phyloP scores from a whole-genome alignment of 2,888 invertebrate genomes.

The Anorthoa munda region DNA sequence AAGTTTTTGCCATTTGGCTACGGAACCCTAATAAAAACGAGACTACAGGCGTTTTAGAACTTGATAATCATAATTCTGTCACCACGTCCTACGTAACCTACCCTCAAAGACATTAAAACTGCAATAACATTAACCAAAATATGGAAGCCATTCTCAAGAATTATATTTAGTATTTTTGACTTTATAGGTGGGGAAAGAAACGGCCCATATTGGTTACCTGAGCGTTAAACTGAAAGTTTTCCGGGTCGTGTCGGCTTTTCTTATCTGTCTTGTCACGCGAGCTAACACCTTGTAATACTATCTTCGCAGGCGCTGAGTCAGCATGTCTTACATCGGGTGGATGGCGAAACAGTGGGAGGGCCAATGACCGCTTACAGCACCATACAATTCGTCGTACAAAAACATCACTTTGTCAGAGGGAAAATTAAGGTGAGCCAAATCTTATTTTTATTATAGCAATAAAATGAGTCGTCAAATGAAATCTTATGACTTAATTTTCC shows the following conservation, averaged over 20 bases:
- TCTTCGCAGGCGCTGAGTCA: slow-evolving; percentile 82
- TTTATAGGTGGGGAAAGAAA: slow-evolving; percentile 33
- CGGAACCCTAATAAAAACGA: slow-evolving; percentile 14
- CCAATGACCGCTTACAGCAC: slow-evolving; percentile 87
- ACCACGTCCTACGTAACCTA: background rate
- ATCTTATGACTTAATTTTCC: slow-evolving; percentile 41
- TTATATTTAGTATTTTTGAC: slow-evolving; percentile 29
- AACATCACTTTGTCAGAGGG: slow-evolving; percentile 84
- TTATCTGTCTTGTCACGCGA: slow-evolving; percentile 65
- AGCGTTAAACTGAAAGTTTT: slow-evolving; percentile 52
- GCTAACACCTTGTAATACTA: slow-evolving; percentile 58
- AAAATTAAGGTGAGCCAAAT: slow-evolving; percentile 75
- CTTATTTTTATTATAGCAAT: slow-evolving; percentile 12
- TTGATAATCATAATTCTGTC: slow-evolving; percentile 24
- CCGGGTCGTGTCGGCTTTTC: slow-evolving; percentile 35
- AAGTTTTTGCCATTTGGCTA: too few species aligned
- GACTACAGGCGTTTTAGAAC: slow-evolving; percentile 14
- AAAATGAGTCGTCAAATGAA: slow-evolving; percentile 38
- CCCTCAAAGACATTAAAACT: slow-evolving; percentile 47
- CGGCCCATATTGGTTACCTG: slow-evolving; percentile 53
- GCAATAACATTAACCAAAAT: slow-evolving; percentile 54
- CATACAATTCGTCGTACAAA: slow-evolving; percentile 86
- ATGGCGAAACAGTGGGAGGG: slow-evolving; percentile 79
- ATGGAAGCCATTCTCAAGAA: slow-evolving; percentile 14
- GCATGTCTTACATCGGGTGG: slow-evolving; percentile 86